Evolutionary conservation across 1,140 invertebrate species (phyloP), one percentile per base, ranked within the genome.

Genomic region (Callitettix versicolor): DNA sequence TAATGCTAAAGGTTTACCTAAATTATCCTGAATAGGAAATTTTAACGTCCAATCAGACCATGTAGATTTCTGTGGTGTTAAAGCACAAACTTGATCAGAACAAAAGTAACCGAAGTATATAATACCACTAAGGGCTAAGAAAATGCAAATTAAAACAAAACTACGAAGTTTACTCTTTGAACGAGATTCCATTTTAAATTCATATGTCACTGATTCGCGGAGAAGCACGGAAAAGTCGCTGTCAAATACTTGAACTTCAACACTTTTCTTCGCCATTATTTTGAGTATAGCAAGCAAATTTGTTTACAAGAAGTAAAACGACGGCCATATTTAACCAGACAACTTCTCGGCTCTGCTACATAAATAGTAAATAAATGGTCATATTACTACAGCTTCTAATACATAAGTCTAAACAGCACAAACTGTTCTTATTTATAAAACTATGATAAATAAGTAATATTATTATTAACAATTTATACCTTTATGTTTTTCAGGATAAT

Each of bases 21-120:
- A 68, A 51, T 74, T 76, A 64, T 80, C 79, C 50, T 76, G 43
- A 50, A 71, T 59, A 30, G 61, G 60, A 57, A 66, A 61, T 61
- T 58, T 62, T 42, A 65, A 60, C 53, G 62, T 64, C 50, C 65
- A 64, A 50, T 73, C 73, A 43, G 68, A 64, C 42, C 71, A 53
- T 53, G 67, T 65, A 2, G 70, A 60, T 34, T 65, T 57, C 71
- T 70, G 58, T 38, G 62, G 33, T 73, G 81, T 83, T 51, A 88
- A 67, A 2, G 86, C 84, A 70, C 87, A 90, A 44, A 88, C 81
- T 73, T 87, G 84, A 67, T 91, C 87, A 53, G 88, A 85, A 68
- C 87, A 91, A 63, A 89, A 90, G 71, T 90, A 91, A 60, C 88
- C 86, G 65, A 91, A 84, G 65, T 85, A 88, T 55, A 91, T 76